These are phyloP conservation scores for Mesorhabditis sp. DNA, from an alignment of 2,888 invertebrate genomes.

Conservation along the genomic window DNA sequence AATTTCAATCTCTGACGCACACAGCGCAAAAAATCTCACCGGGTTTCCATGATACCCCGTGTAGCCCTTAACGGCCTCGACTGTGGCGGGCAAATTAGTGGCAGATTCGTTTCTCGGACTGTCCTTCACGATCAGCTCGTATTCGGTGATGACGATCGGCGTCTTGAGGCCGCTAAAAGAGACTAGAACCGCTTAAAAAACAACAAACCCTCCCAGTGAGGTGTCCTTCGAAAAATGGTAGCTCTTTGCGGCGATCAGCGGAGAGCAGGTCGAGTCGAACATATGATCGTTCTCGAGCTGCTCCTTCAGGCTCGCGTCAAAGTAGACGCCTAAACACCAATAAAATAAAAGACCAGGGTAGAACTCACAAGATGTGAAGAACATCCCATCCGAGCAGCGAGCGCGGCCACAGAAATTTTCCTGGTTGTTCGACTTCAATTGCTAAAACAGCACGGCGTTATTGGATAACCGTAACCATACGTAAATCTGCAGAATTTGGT, in stretches of 20 bases:
- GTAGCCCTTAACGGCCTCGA: background rate
- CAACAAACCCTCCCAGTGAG: background rate
- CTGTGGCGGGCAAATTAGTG: background rate
- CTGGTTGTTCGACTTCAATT: background rate
- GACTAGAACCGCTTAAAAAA: background rate
- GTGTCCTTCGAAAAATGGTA: conserved; percentile 1
- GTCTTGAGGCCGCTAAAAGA: background rate
- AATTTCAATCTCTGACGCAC: too few relatives aligned
- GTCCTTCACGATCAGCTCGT: background rate
- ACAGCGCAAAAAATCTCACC: background rate
- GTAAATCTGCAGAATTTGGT: background rate
- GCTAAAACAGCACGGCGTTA: background rate
- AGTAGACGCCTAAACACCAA: background rate
- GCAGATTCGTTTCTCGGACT: background rate
- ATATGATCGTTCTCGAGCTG: background rate
- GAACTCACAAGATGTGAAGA: background rate
- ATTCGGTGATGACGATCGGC: background rate
- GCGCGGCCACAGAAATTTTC: background rate
- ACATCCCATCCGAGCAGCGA: background rate
- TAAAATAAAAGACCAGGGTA: too few relatives aligned
- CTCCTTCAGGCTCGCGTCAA: background rate
- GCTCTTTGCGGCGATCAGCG: background rate
- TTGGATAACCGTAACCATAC: background rate
- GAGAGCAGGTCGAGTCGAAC: background rate
- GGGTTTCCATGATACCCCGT: background rate